Base-by-base conservation (phyloP, 2,888 invertebrate genomes). In the Nymphalis urticae region DNA sequence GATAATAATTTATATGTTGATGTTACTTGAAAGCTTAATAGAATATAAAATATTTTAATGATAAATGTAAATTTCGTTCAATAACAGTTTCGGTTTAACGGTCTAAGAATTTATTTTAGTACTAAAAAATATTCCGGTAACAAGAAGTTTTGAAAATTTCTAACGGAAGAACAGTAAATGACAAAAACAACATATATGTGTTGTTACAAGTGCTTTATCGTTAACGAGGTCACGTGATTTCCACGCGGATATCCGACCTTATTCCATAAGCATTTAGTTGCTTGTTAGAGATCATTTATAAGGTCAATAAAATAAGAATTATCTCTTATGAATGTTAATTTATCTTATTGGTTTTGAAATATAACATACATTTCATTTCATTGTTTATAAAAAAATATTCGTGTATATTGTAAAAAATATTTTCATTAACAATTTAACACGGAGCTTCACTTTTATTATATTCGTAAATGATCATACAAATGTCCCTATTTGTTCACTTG, bases 191-290 rank as follows among this genome's bases (percentile, higher is more conserved):
- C 64, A 64, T 54, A 64, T 54, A 42, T 21, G 19, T 42, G 17
- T 50, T 42, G 48, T 65, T 61, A 60, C 65, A 62, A 64, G 66
- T 42, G 65, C 51, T 69, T 51, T 75, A 73, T 69, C 66, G 66
- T 54, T 51, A 68, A 51, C 72, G 68, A 75, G 71, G 73, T 69
- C 73, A 71, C 69, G 62, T 53, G 67, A 67, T 65, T 69, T 71
- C 59, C 68, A 71, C 70, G 65, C 72, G 69, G 68, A 69, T 63
- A 42, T 64, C 66, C 68, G 73, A 68, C 69, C 71, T 68, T 65
- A 69, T 68, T 68, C 68, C 58, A 66, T 60, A 62, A 70, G 67
- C 66, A 70, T 53, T 68, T 64, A 64, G 69, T 56, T 68, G 62
- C 59, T 68, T 62, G 19, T 53, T 53, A 64, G 54, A 10, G 54